phyloP scores from a whole-genome alignment of 1,140 invertebrate species.

The Nixonia krombeini region DNA sequence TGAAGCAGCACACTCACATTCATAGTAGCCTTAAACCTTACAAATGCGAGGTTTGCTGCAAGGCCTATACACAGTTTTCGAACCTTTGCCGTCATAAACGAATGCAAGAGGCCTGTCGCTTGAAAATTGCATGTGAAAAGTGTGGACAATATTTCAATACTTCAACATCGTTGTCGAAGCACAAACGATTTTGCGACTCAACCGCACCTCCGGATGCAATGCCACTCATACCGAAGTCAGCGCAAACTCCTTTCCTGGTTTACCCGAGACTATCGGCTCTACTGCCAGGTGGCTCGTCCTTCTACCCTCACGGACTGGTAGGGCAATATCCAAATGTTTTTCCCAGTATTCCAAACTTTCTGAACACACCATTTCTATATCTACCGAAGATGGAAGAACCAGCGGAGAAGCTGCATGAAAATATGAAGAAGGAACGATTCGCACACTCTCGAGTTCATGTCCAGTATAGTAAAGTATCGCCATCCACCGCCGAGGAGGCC shows the following conservation, averaged over 20 bases:
- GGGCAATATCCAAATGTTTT: constrained; percentile 69
- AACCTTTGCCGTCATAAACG: constrained; percentile 99
- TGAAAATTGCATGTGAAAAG: constrained; percentile 91
- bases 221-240: constrained; percentile 69
- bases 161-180: constrained; percentile 85
- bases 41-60: constrained; percentile 92
- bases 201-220: constrained; percentile 69
- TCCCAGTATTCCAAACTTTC: constrained; percentile 75
- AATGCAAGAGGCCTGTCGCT: constrained; percentile 94
- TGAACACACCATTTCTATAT: constrained; percentile 76
- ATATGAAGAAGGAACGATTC: constrained; percentile 63
- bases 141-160: constrained; percentile 93
- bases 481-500: constrained; percentile 77
- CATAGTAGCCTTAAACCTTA: constrained; percentile 99
- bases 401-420: constrained; percentile 55
- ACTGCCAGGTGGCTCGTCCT: constrained; percentile 57
- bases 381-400: constrained; percentile 63
- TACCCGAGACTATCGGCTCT: constrained; percentile 72
- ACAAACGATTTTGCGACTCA: constrained; percentile 88
- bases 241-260: constrained; percentile 79
- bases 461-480: constrained; percentile 73
- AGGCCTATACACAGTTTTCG: constrained; percentile 99
- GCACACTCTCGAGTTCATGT: constrained; percentile 66
- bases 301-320: constrained; percentile 72
- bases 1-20: constrained; percentile 99